A percentile compares a stretch with the other conserved stretches of the same genome.
These are phyloP conservation scores for Dynastes hyllus DNA, from an alignment of 2,888 invertebrate genomes.

Conservation along the genomic window DNA sequence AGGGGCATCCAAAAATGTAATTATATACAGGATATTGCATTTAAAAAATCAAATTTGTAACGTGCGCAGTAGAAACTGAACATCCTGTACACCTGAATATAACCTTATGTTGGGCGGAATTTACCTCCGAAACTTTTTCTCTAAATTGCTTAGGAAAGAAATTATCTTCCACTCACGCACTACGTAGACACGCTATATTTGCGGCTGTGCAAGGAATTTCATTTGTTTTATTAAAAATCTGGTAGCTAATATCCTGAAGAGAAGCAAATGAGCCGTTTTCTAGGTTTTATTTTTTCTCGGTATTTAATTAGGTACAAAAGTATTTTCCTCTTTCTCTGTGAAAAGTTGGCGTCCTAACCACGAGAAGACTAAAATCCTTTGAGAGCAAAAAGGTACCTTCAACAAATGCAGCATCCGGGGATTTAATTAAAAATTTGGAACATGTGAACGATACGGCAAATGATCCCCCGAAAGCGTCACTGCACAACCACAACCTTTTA, in stretches of 20 bases:
- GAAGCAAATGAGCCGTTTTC: background rate
- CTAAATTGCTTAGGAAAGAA: no score
- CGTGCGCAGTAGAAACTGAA: no score
- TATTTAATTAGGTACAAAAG: background rate
- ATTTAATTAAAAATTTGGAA: constrained; percentile 23
- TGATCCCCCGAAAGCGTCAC: background rate
- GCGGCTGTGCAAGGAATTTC: no score
- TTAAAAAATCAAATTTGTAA: no score
- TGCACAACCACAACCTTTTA: constrained; percentile 16
- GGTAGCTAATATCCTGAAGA: background rate
- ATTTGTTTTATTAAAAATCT: no score
- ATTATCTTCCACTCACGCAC: no score
- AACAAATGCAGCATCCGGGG: background rate
- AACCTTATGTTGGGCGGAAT: no score
- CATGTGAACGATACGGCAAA: constrained; percentile 17
- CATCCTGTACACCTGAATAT: no score
- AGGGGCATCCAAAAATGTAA: no score
- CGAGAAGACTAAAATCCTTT: constrained; percentile 17
- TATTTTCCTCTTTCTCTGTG: background rate
- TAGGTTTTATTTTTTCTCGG: background rate
- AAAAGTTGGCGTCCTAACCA: background rate
- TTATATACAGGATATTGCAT: no score
- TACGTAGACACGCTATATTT: no score
- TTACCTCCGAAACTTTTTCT: no score
- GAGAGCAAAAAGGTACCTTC: constrained; percentile 15